Evolutionary conservation across 2,888 invertebrate genomes (phyloP), one percentile per base, ranked within the genome.

Genomic region (Epistrophella euchroma): DNA sequence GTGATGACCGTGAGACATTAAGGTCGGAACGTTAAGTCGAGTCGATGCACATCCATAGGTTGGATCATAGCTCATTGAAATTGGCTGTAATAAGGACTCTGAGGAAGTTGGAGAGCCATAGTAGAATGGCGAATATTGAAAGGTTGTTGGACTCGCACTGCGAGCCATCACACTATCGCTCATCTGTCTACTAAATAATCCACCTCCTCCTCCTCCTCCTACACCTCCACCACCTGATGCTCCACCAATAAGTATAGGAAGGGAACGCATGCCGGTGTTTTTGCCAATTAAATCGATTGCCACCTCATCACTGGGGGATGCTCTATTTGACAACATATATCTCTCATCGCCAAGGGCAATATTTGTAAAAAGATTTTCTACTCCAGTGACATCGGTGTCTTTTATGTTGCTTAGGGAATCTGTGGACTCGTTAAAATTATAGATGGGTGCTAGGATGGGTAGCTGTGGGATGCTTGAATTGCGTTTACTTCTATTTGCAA

Each of bases 201-300:
- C 71, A 25, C 28, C 25, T 11, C 25, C n/a, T n/a, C 43, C 43
- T 13, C 7, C 2, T 28, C 70, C 70, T 25, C 43, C 28, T 6
- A n/a, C 17, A 17, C 28, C 28, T 6, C 25, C 17, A 17, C 28
- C 43, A n/a, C 9, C 2, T 52, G 52, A n/a, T n/a, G 64, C 64
- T n/a, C 90, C 90, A 77, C 90, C 91, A 22, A 90, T 89, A 6
- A 91, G 91, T 88, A 91, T 91, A 7, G 92, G 91, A 43, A 90
- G 89, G 35, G 91, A 90, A n/a, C 90, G 91, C 88, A 89, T 25
- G 76, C 85, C n/a, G 50, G 73, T 22, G 47, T 56, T 19, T 66
- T 68, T 25, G 73, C 58, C 73, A 91, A 91, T 90, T 47, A 91
- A 90, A 88, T 90, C 90, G 19, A 87, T 88, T 11, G 90, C 89